Percentiles rank a stretch among this genome's conserved stretches.
These are phyloP conservation scores for Novumbra hubbsi DNA, from an alignment of 2,797 vertebrate species.

Conservation along the genomic window DNA sequence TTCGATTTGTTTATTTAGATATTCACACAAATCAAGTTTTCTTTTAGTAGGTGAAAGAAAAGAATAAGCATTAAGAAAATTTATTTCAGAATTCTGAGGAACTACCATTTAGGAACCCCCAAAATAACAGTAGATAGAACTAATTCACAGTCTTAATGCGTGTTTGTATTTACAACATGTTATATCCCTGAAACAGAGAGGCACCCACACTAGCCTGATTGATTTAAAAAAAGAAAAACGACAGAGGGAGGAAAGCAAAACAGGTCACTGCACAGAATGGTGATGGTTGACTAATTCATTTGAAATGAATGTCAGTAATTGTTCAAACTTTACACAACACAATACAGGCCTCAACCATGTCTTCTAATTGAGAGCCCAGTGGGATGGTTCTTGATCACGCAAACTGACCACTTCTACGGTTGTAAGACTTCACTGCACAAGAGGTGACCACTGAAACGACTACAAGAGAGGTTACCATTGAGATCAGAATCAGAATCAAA, in stretches of 20 bases:
- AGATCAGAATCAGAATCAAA: too few relatives aligned
- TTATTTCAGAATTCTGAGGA: too few relatives aligned
- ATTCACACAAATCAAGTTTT: too few relatives aligned
- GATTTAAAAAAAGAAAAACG: conserved; percentile 4
- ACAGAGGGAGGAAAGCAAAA: conserved; percentile 4
- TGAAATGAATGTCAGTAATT: conserved; percentile 58
- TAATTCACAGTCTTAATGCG: too few relatives aligned
- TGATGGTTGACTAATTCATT: conserved; percentile 41
- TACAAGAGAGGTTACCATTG: too few relatives aligned
- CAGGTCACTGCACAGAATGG: conserved; percentile 39
- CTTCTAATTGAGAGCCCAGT: conserved; percentile 35
- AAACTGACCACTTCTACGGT: not conserved
- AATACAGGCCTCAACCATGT: conserved; percentile 41
- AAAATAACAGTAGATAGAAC: too few relatives aligned
- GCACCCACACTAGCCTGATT: not conserved
- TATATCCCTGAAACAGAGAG: not conserved
- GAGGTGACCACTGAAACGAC: too few relatives aligned
- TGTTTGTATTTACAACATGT: not conserved
- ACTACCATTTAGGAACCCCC: too few relatives aligned
- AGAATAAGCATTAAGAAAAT: too few relatives aligned
- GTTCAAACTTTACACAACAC: conserved; percentile 38
- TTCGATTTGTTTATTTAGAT: too few relatives aligned
- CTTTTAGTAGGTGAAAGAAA: too few relatives aligned
- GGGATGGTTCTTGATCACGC: conserved; percentile 16
- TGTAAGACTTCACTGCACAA: not conserved